A percentile compares a stretch with the other conserved stretches of the same genome.
Conservation (phyloP, 2,888 invertebrate species). For the Melanostoma mellinum region DNA sequence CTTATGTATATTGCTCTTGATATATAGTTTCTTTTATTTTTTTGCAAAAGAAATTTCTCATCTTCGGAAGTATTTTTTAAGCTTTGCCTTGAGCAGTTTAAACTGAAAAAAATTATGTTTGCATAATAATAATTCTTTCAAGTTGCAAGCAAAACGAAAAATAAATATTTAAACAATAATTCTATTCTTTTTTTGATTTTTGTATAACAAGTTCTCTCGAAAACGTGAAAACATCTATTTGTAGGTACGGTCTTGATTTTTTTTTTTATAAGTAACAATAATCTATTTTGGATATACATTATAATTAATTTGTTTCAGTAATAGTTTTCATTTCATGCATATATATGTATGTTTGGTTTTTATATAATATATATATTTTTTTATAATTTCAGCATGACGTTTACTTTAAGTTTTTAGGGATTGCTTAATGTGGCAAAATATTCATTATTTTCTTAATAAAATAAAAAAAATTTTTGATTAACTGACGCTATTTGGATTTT, state of each 20-base stretch:
- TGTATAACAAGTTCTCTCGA: slow-evolving; percentile 63
- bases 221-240: slow-evolving; percentile 65
- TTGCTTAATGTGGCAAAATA: slow-evolving; percentile 9
- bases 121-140: slow-evolving; percentile 14
- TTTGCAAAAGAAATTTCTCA: slow-evolving; percentile 45
- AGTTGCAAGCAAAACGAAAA: slow-evolving; percentile 47
- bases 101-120: slow-evolving; percentile 61
- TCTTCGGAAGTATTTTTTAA: slow-evolving; percentile 63
- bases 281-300: slow-evolving; percentile 49
- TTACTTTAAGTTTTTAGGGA: slow-evolving; percentile 6
- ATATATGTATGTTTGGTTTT: slow-evolving; percentile 15
- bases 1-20: slow-evolving; percentile 62
- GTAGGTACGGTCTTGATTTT: slow-evolving; percentile 70
- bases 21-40: slow-evolving; percentile 22
- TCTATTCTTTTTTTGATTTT: slow-evolving; percentile 42
- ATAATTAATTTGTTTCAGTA: slow-evolving; percentile 48
- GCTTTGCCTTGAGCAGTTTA: slow-evolving; percentile 60
- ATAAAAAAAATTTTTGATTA: slow-evolving; percentile 43
- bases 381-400: slow-evolving; percentile 58
- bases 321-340: slow-evolving; percentile 10
- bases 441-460: slow-evolving; percentile 27
- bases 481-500: slow-evolving; percentile 44
- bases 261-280: slow-evolving; percentile 66
- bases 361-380: not conserved
- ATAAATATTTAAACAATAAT: slow-evolving; percentile 32